Evolutionary conservation across 37 sponge, comb jelly and placozoan species (phyloP).

Genomic region (Diacarnus erythraeanus): DNA sequence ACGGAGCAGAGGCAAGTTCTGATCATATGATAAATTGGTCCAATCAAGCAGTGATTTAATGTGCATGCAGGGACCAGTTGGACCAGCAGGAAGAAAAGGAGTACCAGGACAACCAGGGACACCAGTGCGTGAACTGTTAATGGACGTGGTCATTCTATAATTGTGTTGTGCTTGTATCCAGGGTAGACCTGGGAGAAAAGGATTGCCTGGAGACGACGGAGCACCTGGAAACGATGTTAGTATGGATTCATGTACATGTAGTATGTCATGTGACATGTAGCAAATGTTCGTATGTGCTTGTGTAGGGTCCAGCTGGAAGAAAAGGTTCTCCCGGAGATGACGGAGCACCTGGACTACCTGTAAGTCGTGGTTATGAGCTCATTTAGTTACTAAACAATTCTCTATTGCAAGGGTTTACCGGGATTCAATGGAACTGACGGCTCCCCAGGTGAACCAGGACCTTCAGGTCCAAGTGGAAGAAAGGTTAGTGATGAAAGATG

Average conservation of each 20-base stretch:
- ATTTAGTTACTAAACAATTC: background rate
- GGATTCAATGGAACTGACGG: background rate
- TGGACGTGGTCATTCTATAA: background rate
- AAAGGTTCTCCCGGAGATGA: slow-evolving; percentile 4
- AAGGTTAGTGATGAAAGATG: too few relatives aligned
- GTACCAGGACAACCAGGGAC: slow-evolving; percentile 2
- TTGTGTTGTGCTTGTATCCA: background rate
- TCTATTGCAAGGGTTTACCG: background rate
- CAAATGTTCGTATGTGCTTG: background rate
- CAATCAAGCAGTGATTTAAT: too few relatives aligned
- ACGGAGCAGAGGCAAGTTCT: too few relatives aligned
- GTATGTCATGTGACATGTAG: background rate
- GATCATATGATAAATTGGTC: background rate
- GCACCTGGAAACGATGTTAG: background rate
- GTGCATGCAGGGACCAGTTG: background rate
- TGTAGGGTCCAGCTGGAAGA: background rate
- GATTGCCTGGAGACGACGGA: slow-evolving; percentile 11
- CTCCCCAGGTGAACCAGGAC: background rate
- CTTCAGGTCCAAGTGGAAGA: background rate
- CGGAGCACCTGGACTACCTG: slow-evolving; percentile 21
- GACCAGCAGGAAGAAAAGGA: slow-evolving; percentile 13
- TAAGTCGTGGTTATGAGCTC: background rate
- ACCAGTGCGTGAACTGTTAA: background rate
- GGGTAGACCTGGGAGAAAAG: slow-evolving; percentile 1
- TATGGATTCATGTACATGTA: background rate